Evolutionary conservation across 2,113 vertebrate genomes (phyloP).

Genomic region (Notarius lentiginosus): DNA sequence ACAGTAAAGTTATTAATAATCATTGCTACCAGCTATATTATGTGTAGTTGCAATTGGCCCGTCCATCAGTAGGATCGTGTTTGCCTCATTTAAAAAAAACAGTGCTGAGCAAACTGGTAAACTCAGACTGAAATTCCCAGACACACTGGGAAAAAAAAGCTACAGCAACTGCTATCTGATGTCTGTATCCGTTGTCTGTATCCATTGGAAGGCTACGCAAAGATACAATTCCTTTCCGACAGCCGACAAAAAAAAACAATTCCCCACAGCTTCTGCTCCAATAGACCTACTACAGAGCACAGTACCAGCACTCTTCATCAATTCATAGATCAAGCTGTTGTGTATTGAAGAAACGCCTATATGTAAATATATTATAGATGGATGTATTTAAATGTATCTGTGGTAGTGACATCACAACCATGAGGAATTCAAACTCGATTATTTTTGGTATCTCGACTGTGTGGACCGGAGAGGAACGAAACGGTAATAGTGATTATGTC

Average conservation of each 20-base stretch:
- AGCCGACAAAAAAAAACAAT: neutral
- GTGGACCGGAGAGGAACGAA: neutral
- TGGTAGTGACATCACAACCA: neutral
- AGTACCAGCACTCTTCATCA: neutral
- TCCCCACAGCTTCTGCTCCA: neutral
- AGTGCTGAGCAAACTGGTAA: neutral
- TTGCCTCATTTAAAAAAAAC: neutral
- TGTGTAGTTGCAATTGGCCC: neutral
- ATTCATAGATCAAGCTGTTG: neutral
- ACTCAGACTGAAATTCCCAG: constrained; percentile 2
- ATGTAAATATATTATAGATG: neutral
- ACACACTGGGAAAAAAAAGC: neutral
- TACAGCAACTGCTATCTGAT: constrained; percentile 3
- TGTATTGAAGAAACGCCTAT: neutral
- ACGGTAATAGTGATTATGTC: neutral
- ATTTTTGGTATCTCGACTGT: neutral
- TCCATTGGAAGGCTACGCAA: constrained; percentile 26
- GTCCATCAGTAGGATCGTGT: neutral
- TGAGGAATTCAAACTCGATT: neutral
- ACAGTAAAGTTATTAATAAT: neutral
- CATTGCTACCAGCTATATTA: neutral
- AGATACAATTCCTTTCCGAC: constrained; percentile 3
- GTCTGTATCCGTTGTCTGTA: constrained; percentile 25
- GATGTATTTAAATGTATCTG: neutral
- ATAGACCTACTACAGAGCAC: neutral